Conservation (phyloP, 2,888 invertebrate genomes). For the Poecilobothrus nobilitatus region DNA sequence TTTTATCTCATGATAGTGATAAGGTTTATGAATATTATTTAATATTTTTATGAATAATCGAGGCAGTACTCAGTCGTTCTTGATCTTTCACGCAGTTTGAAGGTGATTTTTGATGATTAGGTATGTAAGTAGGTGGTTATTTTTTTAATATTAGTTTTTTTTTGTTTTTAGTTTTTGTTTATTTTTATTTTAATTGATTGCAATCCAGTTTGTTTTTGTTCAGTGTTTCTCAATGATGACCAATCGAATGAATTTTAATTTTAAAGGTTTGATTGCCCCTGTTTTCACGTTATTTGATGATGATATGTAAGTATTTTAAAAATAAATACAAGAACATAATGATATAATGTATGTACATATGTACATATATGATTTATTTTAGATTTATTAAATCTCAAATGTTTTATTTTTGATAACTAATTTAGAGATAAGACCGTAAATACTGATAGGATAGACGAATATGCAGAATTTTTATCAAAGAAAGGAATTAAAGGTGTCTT, state of each 20-base stretch:
- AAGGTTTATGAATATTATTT: no score
- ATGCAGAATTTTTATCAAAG: slow-evolving; percentile 55
- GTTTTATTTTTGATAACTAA: slow-evolving; percentile 8
- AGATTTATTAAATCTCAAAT: neutral
- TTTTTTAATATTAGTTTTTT: no score
- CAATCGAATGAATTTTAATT: slow-evolving; percentile 30
- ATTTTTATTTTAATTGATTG: neutral
- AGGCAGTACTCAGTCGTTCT: no score
- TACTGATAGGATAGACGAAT: slow-evolving; percentile 50
- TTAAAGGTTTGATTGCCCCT: slow-evolving; percentile 59
- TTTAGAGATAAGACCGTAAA: slow-evolving; percentile 44
- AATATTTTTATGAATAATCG: no score
- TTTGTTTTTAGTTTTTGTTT: no score
- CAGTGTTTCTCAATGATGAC: neutral
- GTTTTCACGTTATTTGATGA: slow-evolving; percentile 61
- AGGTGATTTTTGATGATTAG: no score
- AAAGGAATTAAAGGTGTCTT: slow-evolving; percentile 58
- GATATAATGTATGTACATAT: neutral
- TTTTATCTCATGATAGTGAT: no score
- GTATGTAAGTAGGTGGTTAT: no score
- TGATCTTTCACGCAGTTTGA: no score
- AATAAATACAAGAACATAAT: slow-evolving; percentile 16
- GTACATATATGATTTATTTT: neutral
- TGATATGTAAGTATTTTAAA: slow-evolving; percentile 44
- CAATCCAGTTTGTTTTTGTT: neutral